Base-by-base conservation (phyloP, 2,888 invertebrate species). In the Sinhomidia bicolor region DNA sequence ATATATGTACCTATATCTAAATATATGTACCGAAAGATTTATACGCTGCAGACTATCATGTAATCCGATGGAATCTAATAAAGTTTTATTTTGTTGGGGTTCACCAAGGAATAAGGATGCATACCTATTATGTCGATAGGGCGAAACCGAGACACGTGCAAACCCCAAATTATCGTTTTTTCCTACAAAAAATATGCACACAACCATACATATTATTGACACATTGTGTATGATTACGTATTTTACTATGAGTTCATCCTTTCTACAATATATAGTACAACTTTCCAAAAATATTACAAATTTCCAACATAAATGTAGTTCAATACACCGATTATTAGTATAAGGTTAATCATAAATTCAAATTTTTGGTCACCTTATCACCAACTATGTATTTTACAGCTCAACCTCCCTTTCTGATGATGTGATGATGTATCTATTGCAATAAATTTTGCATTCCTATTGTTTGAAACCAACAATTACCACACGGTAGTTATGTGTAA, bases 151-250 rank as follows among this genome's bases (percentile, higher is more conserved):
- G 71, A 7, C 71, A 71, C 71, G 71, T 71, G 71, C 9, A 71
- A 41, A n/a, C 17, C 4, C 10, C 5, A 71, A 36, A 65, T 65
- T 36, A 65, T n/a, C n/a, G 62, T 36, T 26, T 62, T 17, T 65
- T 12, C 44, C 44, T 9, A 9, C 20, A 71, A 41, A 71, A 71
- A 65, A 32, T n/a, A 6, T 36, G 65, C 32, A 60, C 60, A 9
- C 41, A 41, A 0, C 17, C 20, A 41, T 17, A 71, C 9, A 57
- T 5, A 20, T 57, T 57, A 2, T 57, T 23, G 71, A 71, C 17
- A 71, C n/a, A n/a, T n/a, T n/a, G n/a, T n/a, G n/a, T n/a, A 20
- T 41, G 41, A 71, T 71, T 41, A 71, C 71, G 71, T 71, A 41
- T 65, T 71, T 44, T 26, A 17, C 12, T 29, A 36, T 7, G 44